Conservation (phyloP, 2,113 vertebrate species). For the Campylorhamphus procurvoides region DNA sequence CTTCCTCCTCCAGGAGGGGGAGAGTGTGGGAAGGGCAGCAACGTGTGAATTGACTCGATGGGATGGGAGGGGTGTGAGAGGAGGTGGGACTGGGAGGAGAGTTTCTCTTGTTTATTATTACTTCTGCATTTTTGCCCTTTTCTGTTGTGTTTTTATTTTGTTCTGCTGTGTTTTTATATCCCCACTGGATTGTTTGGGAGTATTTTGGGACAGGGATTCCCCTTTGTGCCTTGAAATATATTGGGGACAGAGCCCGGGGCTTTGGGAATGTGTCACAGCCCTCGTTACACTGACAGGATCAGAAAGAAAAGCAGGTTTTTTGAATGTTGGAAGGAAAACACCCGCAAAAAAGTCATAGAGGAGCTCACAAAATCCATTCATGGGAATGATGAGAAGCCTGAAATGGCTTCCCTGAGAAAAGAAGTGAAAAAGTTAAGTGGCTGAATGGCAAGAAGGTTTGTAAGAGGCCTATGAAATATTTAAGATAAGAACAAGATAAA, state of each 20-base stretch:
- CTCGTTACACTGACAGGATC: not conserved
- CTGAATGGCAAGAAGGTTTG: not conserved
- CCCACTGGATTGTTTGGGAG: not conserved
- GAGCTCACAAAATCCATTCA: not conserved
- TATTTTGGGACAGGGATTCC: not conserved
- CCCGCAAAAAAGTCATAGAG: not conserved
- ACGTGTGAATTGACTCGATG: not conserved
- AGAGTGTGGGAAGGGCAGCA: constrained; percentile 37
- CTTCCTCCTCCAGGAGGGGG: not conserved
- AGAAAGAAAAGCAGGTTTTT: not conserved
- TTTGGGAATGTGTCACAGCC: not conserved
- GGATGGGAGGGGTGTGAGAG: not conserved
- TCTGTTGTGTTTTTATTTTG: not conserved
- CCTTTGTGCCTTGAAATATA: not conserved
- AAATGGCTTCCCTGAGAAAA: not conserved
- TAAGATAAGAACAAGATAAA: not conserved
- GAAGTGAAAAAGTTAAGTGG: not conserved
- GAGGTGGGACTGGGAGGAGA: not conserved
- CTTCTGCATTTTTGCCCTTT: constrained; percentile 3
- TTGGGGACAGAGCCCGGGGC: not conserved
- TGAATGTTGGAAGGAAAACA: not conserved
- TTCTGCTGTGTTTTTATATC: not conserved
- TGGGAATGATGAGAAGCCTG: not conserved
- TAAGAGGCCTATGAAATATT: not conserved
- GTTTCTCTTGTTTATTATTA: not conserved